Evolutionary conservation across 2,888 invertebrate genomes (phyloP).

Genomic region (Macaria notata): DNA sequence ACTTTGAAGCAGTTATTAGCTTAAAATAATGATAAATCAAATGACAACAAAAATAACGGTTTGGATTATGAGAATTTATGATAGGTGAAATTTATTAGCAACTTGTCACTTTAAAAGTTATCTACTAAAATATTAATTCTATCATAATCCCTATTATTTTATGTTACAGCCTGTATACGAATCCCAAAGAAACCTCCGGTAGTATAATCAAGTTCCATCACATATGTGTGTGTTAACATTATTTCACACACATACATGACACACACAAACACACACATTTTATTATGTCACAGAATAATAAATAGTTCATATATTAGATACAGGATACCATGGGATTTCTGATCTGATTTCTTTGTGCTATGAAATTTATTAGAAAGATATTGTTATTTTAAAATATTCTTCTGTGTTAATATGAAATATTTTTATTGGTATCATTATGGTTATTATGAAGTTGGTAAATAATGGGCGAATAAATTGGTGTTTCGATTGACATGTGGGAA

Average conservation of each 20-base stretch:
- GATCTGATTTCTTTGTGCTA: slow-evolving; percentile 24
- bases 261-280: slow-evolving; percentile 9
- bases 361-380: slow-evolving; percentile 18
- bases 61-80: no score
- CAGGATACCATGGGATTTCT: slow-evolving; percentile 16
- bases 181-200: slow-evolving; percentile 26
- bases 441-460: slow-evolving; percentile 5
- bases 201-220: slow-evolving; percentile 39
- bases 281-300: slow-evolving; percentile 1
- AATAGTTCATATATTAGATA: neutral
- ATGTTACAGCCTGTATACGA: slow-evolving; percentile 33
- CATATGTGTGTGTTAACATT: slow-evolving; percentile 23
- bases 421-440: slow-evolving; percentile 7
- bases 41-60: no score
- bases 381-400: slow-evolving; percentile 18
- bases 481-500: slow-evolving; percentile 3
- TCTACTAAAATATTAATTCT: no score
- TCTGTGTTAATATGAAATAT: slow-evolving; percentile 9
- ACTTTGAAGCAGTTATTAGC: no score
- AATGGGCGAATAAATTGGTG: slow-evolving; percentile 14
- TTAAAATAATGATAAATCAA: no score
- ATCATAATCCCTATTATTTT: neutral
- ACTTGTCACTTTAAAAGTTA: no score
- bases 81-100: no score
- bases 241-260: neutral